A percentile compares a stretch with the other conserved stretches of the same genome.
phyloP scores from a whole-genome alignment of 2,797 vertebrate genomes.

The Synanceia verrucosa region DNA sequence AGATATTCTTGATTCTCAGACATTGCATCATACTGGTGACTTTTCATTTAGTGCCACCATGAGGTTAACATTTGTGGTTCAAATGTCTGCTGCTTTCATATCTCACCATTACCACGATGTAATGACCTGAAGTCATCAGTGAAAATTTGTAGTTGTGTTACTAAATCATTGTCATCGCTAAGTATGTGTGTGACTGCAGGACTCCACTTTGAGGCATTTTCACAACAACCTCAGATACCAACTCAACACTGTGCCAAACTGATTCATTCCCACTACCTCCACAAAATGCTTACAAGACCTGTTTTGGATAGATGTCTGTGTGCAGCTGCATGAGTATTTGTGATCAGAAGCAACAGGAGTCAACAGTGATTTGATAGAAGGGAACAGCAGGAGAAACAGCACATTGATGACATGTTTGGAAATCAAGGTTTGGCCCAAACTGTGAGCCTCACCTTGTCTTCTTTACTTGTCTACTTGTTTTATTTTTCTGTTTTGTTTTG shows the following conservation, averaged over 20 bases:
- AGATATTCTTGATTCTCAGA: not conserved
- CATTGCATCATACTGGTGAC: not conserved
- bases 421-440: not conserved
- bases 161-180: not conserved
- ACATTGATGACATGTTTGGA: no score
- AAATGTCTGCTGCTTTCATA: not conserved
- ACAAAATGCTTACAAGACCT: not conserved
- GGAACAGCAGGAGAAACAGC: not conserved
- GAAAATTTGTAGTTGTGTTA: not conserved
- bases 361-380: not conserved
- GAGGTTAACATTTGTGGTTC: not conserved
- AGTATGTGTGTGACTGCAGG: not conserved
- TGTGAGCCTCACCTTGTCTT: not conserved
- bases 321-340: not conserved
- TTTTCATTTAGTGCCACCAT: not conserved
- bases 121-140: not conserved
- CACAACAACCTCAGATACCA: slow-evolving; percentile 3
- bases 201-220: slow-evolving; percentile 17
- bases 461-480: no score
- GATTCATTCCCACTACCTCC: not conserved
- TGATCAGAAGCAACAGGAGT: not conserved
- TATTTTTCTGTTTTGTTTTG: not conserved
- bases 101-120: not conserved
- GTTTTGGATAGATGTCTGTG: not conserved
- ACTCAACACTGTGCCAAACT: not conserved